Conservation (phyloP, 1,140 invertebrate species). For the Nautilus pompilius region DNA sequence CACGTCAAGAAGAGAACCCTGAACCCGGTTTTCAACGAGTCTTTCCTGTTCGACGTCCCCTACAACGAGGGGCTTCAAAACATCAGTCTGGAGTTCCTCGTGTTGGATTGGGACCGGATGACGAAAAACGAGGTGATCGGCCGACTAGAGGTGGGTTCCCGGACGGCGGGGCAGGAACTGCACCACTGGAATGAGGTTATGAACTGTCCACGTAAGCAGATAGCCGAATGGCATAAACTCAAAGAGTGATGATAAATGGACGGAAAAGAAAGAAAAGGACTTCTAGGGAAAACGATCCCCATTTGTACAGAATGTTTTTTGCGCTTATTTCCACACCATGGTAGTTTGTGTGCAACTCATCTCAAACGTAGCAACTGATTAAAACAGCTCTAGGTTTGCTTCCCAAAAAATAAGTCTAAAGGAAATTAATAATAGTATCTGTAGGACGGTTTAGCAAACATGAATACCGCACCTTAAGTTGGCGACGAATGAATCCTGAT, state of each 20-base stretch:
- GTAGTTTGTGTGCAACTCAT: no score
- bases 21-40: conserved; percentile 98
- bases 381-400: no score
- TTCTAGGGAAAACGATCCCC: no score
- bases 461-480: no score
- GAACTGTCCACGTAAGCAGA: conserved; percentile 92
- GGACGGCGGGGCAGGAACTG: conserved; percentile 69
- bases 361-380: no score
- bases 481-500: no score
- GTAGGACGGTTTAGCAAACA: no score
- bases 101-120: conserved; percentile 95
- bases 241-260: conserved; percentile 67
- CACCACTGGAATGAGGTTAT: conserved; percentile 97
- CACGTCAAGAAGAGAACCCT: conserved; percentile 97
- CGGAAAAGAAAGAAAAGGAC: no score
- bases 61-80: conserved; percentile 78
- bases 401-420: no score
- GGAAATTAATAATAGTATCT: no score
- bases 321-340: no score
- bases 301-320: no score
- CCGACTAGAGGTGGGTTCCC: conserved; percentile 81
- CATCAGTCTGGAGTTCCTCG: conserved; percentile 86
- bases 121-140: conserved; percentile 99
- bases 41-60: conserved; percentile 69
- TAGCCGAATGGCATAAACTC: conserved; percentile 97